Percentiles rank a stretch among this genome's conserved stretches.
phyloP scores from a whole-genome alignment of 1,140 invertebrate species.

The Anoplolepis gracilipes region DNA sequence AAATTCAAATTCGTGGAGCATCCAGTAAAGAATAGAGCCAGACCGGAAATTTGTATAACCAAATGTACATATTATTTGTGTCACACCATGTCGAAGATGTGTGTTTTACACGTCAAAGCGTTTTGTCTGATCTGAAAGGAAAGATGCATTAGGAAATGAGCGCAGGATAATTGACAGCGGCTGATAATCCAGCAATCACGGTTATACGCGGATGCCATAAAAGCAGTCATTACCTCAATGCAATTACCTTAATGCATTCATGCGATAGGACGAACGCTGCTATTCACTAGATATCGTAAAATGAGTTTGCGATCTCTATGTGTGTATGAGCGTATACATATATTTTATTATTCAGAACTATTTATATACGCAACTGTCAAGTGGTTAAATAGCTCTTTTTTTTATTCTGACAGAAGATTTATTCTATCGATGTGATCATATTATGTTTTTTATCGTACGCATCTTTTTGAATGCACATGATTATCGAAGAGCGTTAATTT shows the following conservation, averaged over 20 bases:
- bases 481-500: background rate
- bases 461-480: background rate
- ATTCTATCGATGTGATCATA: background rate
- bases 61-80: background rate
- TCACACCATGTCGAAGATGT: background rate
- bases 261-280: constrained; percentile 5
- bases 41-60: background rate
- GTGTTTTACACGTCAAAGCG: background rate
- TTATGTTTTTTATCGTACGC: background rate
- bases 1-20: background rate
- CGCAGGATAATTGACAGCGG: constrained; percentile 39
- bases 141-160: constrained; percentile 67
- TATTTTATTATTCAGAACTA: constrained; percentile 10
- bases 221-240: constrained; percentile 42
- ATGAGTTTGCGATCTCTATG: background rate
- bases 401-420: background rate
- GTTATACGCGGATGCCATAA: constrained; percentile 19
- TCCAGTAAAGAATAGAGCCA: background rate
- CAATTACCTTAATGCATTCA: constrained; percentile 52
- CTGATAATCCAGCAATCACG: constrained; percentile 55
- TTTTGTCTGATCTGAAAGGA: background rate
- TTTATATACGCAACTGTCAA: background rate
- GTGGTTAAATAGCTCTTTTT: background rate
- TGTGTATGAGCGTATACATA: background rate
- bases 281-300: background rate